Evolutionary conservation across 2,797 vertebrate genomes (phyloP), one percentile per base, ranked within the genome.

Genomic region (Nothura maculosa): DNA sequence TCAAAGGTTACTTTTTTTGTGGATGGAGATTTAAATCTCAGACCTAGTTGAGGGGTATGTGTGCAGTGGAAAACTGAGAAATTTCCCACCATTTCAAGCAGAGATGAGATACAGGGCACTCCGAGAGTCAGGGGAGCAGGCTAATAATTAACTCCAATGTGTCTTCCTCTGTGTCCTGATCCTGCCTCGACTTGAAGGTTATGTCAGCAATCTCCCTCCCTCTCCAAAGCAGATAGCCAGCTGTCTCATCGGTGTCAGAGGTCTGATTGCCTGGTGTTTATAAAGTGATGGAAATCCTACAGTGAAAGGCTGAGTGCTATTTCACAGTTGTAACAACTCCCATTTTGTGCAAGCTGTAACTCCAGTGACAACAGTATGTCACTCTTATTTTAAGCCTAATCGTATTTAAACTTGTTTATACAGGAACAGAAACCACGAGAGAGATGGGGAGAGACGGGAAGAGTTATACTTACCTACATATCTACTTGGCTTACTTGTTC

Each of bases 321-420:
- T 95, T 92, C 54, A 61, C 25, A 89, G 30, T 60, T 87, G 86
- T 69, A 70, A 67, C 67, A 90, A 27, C 28, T 36, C 61, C 30
- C 52, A 22, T 60, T 30, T 79, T 7, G 5, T 0, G 1, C 75
- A 74, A 92, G 63, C 87, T 75, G 32, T 69, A 78, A 92, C 60
- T 47, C 36, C 45, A 18, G 12, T 52, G 63, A 66, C 34, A 72
- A 66, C 0, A 1, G 11, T 15, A 50, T 69, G 38, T 36, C 79
- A 89, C 30, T 78, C 27, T 57, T 63, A 74, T 52, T 93, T 93
- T 89, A 84, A 76, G 20, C 7, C 77, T 60, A 52, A 79, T 73
- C 34, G 63, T 67, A 52, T 79, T 69, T 63, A 90, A 89, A 91
- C 24, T 81, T 75, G 5, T 30, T 90, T 80, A 48, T 57, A 76